Evolutionary conservation across 1,140 invertebrate species (phyloP), one percentile per base, ranked within the genome.

Genomic region (Hermetia illucens): DNA sequence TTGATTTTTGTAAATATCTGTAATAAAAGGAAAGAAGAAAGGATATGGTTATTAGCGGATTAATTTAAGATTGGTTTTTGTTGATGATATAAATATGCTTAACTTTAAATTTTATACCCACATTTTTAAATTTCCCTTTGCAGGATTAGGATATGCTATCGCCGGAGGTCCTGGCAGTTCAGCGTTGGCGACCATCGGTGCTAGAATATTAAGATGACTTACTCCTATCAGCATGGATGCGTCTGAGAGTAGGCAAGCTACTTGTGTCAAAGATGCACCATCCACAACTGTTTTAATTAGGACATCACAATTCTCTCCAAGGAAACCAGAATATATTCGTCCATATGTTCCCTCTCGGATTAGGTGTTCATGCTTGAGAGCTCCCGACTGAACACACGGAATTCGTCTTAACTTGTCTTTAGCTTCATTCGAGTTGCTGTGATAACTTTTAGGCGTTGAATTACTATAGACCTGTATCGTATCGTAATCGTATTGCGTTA

Each of bases 41-140:
- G n/a, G n/a, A n/a, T n/a, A n/a, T n/a, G n/a, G n/a, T n/a, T n/a
- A n/a, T n/a, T n/a, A n/a, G n/a, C n/a, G n/a, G n/a, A 32, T 9
- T 15, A 16, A 15, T 32, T 32, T 32, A 6, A 32, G n/a, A 5
- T 32, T 6, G 5, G 30, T 8, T 6, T 6, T 6, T 32, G 17
- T 15, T 12, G n/a, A 6, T 6, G 8, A n/a, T n/a, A 27, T 0
- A 10, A 19, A 16, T 6, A 10, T 2, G n/a, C 2, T 12, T 56
- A 55, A 66, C 62, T 56, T 69, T n/a, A n/a, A n/a, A n/a, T n/a
- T n/a, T n/a, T n/a, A n/a, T n/a, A n/a, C n/a, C n/a, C n/a, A 87
- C 79, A 79, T 77, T 62, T 94, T 94, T 12, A 95, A 69, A 65
- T 93, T 93, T 38, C 87, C 79, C 54, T 88, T 82, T 41, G 69